phyloP scores from a whole-genome alignment of 1,140 invertebrate species.

The Drosophila fuyamai region DNA sequence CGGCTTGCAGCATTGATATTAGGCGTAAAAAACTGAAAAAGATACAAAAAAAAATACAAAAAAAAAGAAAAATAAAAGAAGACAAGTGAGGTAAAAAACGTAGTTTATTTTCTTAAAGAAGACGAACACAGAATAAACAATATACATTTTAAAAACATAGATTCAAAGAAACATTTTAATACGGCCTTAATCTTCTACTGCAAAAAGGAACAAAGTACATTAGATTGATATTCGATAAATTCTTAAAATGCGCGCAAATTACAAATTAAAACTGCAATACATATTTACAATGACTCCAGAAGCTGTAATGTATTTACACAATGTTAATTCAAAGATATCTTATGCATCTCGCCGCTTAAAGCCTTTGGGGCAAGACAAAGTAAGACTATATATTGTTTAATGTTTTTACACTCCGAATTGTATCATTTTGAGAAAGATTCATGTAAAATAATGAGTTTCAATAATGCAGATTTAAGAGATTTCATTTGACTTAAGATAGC shows the following conservation, averaged over 20 bases:
- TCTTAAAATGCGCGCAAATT: constrained; percentile 2
- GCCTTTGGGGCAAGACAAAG: background rate
- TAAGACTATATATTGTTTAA: background rate
- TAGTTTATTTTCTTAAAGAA: constrained; percentile 45
- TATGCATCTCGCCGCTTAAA: background rate
- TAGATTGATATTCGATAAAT: background rate
- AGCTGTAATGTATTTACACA: constrained; percentile 6
- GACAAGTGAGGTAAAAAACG: constrained; percentile 40
- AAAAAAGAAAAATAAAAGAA: constrained; percentile 31
- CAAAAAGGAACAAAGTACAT: constrained; percentile 21
- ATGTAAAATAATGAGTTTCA: background rate
- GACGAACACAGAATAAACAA: constrained; percentile 43
- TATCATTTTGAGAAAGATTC: background rate
- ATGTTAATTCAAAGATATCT: background rate
- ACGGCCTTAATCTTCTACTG: constrained; percentile 20
- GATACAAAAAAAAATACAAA: constrained; percentile 3
- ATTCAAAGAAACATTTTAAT: constrained; percentile 30
- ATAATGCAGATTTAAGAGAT: constrained; percentile 7
- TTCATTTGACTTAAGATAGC: background rate
- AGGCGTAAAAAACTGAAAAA: constrained; percentile 27
- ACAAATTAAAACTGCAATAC: background rate
- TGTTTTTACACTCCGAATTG: background rate
- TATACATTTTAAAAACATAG: constrained; percentile 31
- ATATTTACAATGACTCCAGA: constrained; percentile 11
- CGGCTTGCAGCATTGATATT: constrained; percentile 1